Percentiles rank a stretch among this genome's conserved stretches.
phyloP scores from a whole-genome alignment of 2,888 invertebrate species.

The Glyphotaelius pellucidus region DNA sequence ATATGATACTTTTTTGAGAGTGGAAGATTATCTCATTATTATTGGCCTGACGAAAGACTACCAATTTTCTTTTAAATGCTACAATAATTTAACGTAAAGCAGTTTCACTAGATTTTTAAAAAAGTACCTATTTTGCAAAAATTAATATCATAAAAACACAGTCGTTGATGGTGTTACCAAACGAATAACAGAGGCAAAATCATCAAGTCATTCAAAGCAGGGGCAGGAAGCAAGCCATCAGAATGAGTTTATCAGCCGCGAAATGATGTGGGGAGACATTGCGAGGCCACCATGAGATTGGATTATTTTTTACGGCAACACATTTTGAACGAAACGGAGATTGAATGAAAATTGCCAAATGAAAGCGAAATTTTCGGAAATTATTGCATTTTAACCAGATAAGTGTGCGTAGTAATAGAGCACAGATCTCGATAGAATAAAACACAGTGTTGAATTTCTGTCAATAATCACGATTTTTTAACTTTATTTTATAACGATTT shows the following conservation, averaged over 20 bases:
- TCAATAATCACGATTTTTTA: too few relatives aligned
- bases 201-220: not conserved
- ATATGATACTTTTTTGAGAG: not conserved
- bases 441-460: too few relatives aligned
- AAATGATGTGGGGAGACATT: not conserved
- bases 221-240: constrained; percentile 28
- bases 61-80: too few relatives aligned
- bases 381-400: not conserved
- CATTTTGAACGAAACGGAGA: not conserved
- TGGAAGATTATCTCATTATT: not conserved
- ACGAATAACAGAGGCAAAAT: not conserved
- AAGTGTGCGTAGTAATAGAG: too few relatives aligned
- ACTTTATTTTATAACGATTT: too few relatives aligned
- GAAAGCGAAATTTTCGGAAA: not conserved
- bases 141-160: not conserved
- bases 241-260: not conserved
- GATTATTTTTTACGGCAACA: not conserved
- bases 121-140: not conserved
- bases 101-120: too few relatives aligned
- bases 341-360: not conserved
- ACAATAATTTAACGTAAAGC: too few relatives aligned
- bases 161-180: not conserved
- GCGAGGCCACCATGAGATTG: not conserved
- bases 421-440: too few relatives aligned
- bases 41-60: not conserved